Percentiles rank a stretch among this genome's conserved stretches.
phyloP scores from a whole-genome alignment of 2,113 vertebrate genomes.

The Holacanthus passer region DNA sequence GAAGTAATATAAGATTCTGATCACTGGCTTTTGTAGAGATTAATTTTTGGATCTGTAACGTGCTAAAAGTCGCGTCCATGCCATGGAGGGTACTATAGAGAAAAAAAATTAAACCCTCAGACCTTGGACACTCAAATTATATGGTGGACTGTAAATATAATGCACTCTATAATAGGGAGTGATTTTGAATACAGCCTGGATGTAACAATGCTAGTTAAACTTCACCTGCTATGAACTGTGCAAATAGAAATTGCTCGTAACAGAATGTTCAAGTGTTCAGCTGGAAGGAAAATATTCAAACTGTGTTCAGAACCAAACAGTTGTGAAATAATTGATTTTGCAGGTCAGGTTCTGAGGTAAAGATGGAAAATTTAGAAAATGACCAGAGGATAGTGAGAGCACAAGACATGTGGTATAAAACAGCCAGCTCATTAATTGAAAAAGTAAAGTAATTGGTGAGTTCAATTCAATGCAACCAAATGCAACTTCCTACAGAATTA shows the following conservation, averaged over 20 bases:
- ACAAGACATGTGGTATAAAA: no score
- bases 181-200: neutral
- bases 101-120: no score
- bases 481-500: neutral
- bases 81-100: no score
- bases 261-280: neutral
- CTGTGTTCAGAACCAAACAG: no score
- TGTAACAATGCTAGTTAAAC: neutral
- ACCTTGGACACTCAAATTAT: no score
- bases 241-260: neutral
- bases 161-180: neutral
- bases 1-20: no score
- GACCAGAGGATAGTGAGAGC: no score
- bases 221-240: neutral
- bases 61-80: no score
- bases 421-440: no score
- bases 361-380: slow-evolving; percentile 12
- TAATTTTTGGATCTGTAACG: no score
- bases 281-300: neutral
- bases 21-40: no score
- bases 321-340: no score
- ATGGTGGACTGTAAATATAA: neutral
- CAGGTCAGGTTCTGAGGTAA: neutral
- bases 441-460: slow-evolving; percentile 18
- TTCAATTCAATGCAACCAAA: slow-evolving; percentile 8